Evolutionary conservation across 2,797 vertebrate species (phyloP).

Genomic region (Notolepis coatsorum): DNA sequence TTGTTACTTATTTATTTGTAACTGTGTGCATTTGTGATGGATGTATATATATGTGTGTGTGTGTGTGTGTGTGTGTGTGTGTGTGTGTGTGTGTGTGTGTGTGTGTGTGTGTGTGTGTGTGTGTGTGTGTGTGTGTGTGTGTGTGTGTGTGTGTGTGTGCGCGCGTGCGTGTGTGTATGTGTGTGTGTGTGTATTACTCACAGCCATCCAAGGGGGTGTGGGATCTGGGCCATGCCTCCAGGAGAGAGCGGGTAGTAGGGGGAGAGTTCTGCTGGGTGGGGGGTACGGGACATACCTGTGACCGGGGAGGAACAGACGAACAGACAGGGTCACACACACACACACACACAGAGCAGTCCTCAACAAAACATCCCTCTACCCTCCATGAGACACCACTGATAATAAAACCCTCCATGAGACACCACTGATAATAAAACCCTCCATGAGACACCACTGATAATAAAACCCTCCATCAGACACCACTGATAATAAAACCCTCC

Average conservation of each 20-base stretch:
- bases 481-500: too few species aligned
- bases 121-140: background rate
- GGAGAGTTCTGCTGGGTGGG: conserved; percentile 84
- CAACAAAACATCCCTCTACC: background rate
- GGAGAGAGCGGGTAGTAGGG: conserved; percentile 90
- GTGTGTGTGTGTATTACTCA: conserved; percentile 81
- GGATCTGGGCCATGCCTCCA: conserved; percentile 87
- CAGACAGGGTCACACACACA: background rate
- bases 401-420: too few species aligned
- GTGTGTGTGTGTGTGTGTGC: background rate
- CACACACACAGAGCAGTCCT: background rate
- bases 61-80: background rate
- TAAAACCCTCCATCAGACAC: too few species aligned
- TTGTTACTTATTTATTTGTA: too few species aligned
- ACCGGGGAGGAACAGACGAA: background rate
- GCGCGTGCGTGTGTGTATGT: background rate
- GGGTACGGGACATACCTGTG: conserved; percentile 86
- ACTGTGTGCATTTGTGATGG: too few species aligned
- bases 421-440: too few species aligned
- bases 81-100: conserved; percentile 74
- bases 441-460: too few species aligned
- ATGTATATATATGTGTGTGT: background rate
- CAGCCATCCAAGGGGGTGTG: conserved; percentile 89
- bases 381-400: too few species aligned
- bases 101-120: background rate